Conservation (phyloP, 2,797 vertebrate genomes). For the Odontamblyopus rebecca region DNA sequence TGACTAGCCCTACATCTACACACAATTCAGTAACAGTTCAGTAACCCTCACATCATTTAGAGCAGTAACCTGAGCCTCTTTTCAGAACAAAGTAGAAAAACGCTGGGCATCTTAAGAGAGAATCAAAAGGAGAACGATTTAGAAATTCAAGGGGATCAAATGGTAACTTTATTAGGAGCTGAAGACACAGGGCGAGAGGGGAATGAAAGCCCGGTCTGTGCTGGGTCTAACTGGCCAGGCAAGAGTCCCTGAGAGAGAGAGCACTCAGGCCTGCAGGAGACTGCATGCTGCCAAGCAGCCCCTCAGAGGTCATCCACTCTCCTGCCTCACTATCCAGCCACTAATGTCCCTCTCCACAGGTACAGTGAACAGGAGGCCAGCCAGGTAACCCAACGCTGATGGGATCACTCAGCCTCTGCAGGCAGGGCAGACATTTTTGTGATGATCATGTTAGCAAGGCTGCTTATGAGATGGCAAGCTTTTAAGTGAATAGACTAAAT, state of each 20-base stretch:
- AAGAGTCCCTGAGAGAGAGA: constrained; percentile 68
- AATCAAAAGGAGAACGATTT: constrained; percentile 90
- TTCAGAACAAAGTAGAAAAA: constrained; percentile 85
- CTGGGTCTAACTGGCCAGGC: constrained; percentile 73
- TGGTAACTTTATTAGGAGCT: constrained; percentile 94
- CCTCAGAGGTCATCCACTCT: constrained; percentile 62
- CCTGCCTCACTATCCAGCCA: constrained; percentile 54
- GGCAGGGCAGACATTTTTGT: constrained; percentile 58
- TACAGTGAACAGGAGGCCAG: constrained; percentile 66
- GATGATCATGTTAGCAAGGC: constrained; percentile 59
- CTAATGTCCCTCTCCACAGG: constrained; percentile 71
- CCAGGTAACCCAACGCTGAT: constrained; percentile 72
- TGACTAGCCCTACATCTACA: constrained; percentile 21
- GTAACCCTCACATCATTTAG: constrained; percentile 78
- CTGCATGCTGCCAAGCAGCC: constrained; percentile 72
- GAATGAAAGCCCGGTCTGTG: constrained; percentile 94
- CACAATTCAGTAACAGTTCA: constrained; percentile 58
- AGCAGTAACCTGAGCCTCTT: constrained; percentile 84
- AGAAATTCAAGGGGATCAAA: constrained; percentile 95
- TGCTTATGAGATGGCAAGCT: constrained; percentile 59
- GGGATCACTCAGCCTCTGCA: constrained; percentile 66
- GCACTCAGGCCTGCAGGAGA: constrained; percentile 68
- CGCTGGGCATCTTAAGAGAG: constrained; percentile 83
- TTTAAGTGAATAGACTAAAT: constrained; percentile 65
- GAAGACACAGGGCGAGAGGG: constrained; percentile 82